These are phyloP conservation scores for Gymnocypris eckloni DNA, from an alignment of 2,797 vertebrate species.

Conservation along the genomic window DNA sequence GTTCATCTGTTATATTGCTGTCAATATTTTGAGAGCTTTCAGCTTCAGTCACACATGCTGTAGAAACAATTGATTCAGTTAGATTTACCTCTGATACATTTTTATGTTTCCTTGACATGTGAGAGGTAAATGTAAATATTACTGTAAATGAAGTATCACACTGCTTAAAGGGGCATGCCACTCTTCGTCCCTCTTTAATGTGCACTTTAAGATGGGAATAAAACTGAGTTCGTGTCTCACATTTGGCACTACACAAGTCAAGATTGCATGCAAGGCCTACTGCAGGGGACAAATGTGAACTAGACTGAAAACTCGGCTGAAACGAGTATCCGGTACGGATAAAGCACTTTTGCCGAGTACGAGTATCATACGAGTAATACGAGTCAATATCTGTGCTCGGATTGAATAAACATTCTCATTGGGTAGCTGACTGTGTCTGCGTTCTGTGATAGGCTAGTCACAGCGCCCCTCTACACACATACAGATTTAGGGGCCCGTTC, in stretches of 20 bases:
- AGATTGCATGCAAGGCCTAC: conserved; percentile 8
- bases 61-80: neutral
- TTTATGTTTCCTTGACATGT: conserved; percentile 31
- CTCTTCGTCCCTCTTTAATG: conserved; percentile 15
- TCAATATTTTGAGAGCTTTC: conserved; percentile 16
- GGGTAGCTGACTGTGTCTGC: no score
- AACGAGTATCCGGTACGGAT: no score
- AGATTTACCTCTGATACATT: neutral
- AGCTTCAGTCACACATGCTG: neutral
- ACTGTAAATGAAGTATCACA: conserved; percentile 15
- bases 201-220: conserved; percentile 31
- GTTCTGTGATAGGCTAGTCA: no score
- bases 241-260: conserved; percentile 23
- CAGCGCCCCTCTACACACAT: no score
- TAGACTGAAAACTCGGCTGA: neutral
- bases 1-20: neutral
- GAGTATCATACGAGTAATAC: no score
- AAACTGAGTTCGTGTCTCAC: conserved; percentile 21
- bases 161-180: conserved; percentile 22
- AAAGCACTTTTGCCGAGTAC: no score
- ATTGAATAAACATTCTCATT: no score
- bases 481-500: no score
- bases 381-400: no score
- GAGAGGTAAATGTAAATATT: conserved; percentile 36
- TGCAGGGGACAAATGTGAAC: neutral